Base-by-base conservation (phyloP, 2,113 vertebrate species). In the Psephotus haematonotus region DNA sequence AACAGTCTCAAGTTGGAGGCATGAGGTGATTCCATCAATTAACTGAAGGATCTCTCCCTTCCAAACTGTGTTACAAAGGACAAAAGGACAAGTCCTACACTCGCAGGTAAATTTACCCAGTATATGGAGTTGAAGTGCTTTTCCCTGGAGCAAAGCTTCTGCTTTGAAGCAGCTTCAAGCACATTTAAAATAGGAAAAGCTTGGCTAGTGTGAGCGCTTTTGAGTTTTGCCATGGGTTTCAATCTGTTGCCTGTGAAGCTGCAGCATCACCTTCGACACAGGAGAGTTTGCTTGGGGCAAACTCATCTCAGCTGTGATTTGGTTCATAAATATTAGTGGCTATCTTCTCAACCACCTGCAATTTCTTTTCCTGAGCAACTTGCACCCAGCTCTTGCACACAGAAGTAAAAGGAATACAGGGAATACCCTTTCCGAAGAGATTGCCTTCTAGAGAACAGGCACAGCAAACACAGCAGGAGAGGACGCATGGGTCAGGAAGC, bases 401-500 rank as follows among this genome's bases (percentile, higher is more conserved):
- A 75, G 31, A 75, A 88, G 46, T 7, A 59, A 24, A 55, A 68
- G 17, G 31, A 44, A 69, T 5, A 33, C 82, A 50, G 68, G 12
- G 28, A 49, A 68, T 4, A 47, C 82, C 17, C 70, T 47, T 5
- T 10, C 22, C 11, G 49, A 41, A 27, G 1, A 59, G 68, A n/a
- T 2, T 77, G n/a, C 2, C 49, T 6, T 16, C 17, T 31, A 64
- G 17, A 80, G 53, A 57, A 8, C 31, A 39, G 35, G 71, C 18
- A 76, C 62, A 78, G 65, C 43, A 7, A 19, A 3, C 20, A 8
- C 1, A 57, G 25, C 10, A 3, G 63, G 43, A 41, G 23, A 63
- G 3, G 35, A n/a, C 22, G 31, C 0, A 0, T 16, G 53, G 46
- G n/a, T 43, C 68, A 29, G 3, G 9, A 12, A 49, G 46, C 27